Evolutionary conservation across 1,140 invertebrate genomes (phyloP).

Genomic region (Drosophila subpulchrella): DNA sequence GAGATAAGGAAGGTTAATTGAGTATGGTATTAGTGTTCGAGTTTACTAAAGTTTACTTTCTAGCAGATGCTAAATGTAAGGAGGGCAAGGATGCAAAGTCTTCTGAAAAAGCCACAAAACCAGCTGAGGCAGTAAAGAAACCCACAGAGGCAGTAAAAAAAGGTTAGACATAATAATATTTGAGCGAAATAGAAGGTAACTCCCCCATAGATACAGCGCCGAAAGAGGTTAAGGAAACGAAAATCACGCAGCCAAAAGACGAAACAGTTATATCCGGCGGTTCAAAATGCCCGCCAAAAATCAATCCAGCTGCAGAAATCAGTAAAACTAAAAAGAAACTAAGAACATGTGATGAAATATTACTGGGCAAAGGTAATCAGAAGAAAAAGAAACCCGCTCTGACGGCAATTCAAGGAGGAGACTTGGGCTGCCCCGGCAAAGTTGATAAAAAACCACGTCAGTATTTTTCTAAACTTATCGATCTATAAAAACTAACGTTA

Average conservation of each 20-base stretch:
- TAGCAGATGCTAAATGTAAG: not conserved
- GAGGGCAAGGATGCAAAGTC: not conserved
- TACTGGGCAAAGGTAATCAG: not conserved
- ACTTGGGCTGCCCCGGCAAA: not conserved
- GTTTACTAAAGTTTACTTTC: too few relatives aligned
- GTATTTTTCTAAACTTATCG: not conserved
- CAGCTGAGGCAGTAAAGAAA: not conserved
- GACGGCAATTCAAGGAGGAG: constrained; percentile 6
- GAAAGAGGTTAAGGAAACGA: not conserved
- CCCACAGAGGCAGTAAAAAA: not conserved
- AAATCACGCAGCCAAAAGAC: not conserved
- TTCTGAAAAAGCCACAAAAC: not conserved
- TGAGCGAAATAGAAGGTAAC: not conserved
- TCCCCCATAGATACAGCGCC: not conserved
- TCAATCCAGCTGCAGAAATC: not conserved
- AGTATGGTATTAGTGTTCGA: too few relatives aligned
- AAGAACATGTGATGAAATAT: not conserved
- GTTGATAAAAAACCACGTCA: not conserved
- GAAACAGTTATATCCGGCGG: constrained; percentile 1
- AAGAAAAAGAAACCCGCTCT: not conserved
- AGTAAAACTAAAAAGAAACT: not conserved
- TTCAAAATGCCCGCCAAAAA: not conserved
- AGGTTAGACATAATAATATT: not conserved
- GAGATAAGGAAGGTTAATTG: not conserved
- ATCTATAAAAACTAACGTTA: not conserved